Evolutionary conservation across 2,888 invertebrate species (phyloP).

Genomic region (Panzeria rudis): DNA sequence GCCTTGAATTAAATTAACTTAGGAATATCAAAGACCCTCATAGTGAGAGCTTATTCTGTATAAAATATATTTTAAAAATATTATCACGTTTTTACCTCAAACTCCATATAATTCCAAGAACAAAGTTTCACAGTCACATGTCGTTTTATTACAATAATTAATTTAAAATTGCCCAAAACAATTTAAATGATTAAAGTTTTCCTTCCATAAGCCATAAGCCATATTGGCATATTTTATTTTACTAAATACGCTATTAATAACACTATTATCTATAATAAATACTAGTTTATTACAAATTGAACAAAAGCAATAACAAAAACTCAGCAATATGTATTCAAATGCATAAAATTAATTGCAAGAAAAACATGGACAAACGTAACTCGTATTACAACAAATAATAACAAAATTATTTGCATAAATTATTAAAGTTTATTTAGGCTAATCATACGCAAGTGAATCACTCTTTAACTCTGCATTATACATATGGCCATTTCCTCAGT

Average conservation of each 20-base stretch:
- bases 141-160: neutral
- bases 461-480: neutral
- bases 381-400: constrained; percentile 36
- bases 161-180: neutral
- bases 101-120: neutral
- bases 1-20: neutral
- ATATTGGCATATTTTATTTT: constrained; percentile 21
- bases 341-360: constrained; percentile 31
- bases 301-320: constrained; percentile 8
- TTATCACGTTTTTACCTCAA: constrained; percentile 30
- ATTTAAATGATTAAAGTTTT: constrained; percentile 29
- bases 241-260: constrained; percentile 37
- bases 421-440: constrained; percentile 52
- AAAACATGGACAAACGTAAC: constrained; percentile 16
- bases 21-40: neutral
- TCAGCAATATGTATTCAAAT: constrained; percentile 20
- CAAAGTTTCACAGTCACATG: neutral
- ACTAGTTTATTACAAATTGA: constrained; percentile 2
- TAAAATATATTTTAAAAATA: neutral
- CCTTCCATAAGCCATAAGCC: no score
- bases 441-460: constrained; percentile 41
- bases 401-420: constrained; percentile 38
- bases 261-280: constrained; percentile 28
- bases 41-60: neutral
- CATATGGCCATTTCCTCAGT: no score